Conservation (phyloP, 2,113 vertebrate species). For the Pseudonaja textilis region DNA sequence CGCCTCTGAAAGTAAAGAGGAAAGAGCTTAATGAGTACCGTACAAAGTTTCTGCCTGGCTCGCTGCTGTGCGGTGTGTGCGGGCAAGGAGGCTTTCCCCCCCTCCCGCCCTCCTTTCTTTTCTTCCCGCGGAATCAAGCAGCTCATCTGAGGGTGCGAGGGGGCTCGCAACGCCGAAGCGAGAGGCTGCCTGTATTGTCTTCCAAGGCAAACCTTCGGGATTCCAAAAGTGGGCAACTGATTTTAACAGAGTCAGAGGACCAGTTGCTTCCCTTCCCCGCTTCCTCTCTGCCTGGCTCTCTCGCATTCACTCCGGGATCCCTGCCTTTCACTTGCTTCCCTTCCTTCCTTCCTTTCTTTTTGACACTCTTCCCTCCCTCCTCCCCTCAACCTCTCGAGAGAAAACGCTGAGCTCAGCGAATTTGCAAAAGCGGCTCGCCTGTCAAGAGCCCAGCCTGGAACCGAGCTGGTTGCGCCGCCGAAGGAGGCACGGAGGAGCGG, state of each 20-base stretch:
- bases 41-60: constrained; percentile 57
- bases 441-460: background rate
- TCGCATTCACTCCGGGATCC: background rate
- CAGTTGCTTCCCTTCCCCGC: too few relatives aligned
- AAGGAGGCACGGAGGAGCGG: background rate
- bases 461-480: background rate
- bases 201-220: background rate
- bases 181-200: background rate
- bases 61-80: constrained; percentile 25
- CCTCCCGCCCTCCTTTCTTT: background rate
- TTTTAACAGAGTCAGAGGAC: background rate
- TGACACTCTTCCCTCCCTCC: background rate
- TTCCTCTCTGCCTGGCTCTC: background rate
- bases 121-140: background rate
- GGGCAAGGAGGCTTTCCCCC: constrained; percentile 22
- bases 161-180: too few relatives aligned
- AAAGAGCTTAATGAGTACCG: constrained; percentile 27
- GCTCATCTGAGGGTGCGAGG: background rate
- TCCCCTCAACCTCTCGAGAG: fast-evolving
- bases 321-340: background rate
- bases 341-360: too few relatives aligned
- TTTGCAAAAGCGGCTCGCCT: background rate
- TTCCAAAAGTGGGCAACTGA: background rate
- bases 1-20: constrained; percentile 34
- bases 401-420: background rate